These are phyloP conservation scores for Drosophila aldrichi DNA, from an alignment of 2,888 invertebrate species.

Conservation along the genomic window DNA sequence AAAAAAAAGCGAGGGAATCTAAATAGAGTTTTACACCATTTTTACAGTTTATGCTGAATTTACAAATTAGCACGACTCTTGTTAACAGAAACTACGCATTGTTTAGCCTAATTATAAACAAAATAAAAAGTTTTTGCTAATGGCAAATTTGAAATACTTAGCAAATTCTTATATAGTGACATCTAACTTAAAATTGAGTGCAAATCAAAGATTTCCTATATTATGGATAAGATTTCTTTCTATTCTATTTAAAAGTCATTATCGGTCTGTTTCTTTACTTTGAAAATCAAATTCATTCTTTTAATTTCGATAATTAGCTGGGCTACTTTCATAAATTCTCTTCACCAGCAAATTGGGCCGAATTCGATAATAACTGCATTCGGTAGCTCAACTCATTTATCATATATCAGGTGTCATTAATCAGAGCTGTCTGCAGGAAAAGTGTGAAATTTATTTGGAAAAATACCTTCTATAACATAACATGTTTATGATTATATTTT, in stretches of 20 bases:
- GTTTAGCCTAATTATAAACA: no score
- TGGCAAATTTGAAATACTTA: no score
- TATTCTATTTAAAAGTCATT: neutral
- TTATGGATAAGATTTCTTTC: neutral
- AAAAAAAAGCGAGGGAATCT: neutral
- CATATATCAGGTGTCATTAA: neutral
- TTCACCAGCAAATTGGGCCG: neutral
- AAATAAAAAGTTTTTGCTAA: no score
- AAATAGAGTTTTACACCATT: neutral
- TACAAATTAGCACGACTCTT: neutral
- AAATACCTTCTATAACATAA: neutral
- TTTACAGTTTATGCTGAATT: neutral
- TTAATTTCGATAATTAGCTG: neutral
- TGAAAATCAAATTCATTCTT: neutral
- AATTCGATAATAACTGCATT: neutral
- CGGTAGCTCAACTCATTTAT: neutral
- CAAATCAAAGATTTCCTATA: no score
- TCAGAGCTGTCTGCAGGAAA: neutral
- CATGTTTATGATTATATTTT: neutral
- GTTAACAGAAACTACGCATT: no score
- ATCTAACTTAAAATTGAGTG: no score
- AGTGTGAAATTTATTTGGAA: neutral
- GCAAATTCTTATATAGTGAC: no score
- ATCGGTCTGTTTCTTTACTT: neutral
- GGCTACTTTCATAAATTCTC: neutral